Base-by-base conservation (phyloP, 1,140 invertebrate species). In the Ceratoteleas bidentatus region DNA sequence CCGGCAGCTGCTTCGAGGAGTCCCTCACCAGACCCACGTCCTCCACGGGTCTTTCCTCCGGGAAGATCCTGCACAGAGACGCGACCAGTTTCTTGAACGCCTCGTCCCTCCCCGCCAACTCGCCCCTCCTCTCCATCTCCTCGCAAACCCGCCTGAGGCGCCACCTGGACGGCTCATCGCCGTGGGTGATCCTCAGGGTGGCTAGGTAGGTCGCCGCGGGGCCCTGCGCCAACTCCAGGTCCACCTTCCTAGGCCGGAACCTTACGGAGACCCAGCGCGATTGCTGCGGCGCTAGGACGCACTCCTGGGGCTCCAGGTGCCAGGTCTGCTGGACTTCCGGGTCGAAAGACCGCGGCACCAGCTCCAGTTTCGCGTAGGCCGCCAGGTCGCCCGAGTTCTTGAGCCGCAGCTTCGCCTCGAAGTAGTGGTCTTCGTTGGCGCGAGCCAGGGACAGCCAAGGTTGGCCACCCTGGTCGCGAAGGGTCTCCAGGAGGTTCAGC, bases 391-490 rank as follows among this genome's bases (percentile, higher is more conserved):
- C 92, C 5, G 52, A 87, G 77, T 92, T 92, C 70, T 89, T 86
- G 10, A 93, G 52, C 66, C 65, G 87, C 14, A 93, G 89, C 64
- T 80, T 88, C 10, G 87, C 85, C n/a, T 81, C 85, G n/a, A 91
- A 83, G 13, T 6, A n/a, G 10, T 47, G 10, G 45, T 47, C 13
- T 0, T n/a, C 13, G n/a, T n/a, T n/a, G 11, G 43, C 74, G 15
- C 7, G 6, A 0, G 1, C 49, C 49, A 50, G 4, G 8, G 49
- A 16, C 74, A 92, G 77, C 91, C 91, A 92, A 85, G 90, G 89
- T 85, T 90, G 91, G 57, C 88, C 90, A 14, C 84, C 87, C 6
- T 88, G 88, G 62, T 92, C 91, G 87, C 92, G 92, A 34, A 88
- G 85, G 4, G 88, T 86, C 83, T 91, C 87, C 3, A 84, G 85